A percentile compares a stretch with the other conserved stretches of the same genome.
phyloP scores from a whole-genome alignment of 2,113 vertebrate species.

The Pseudopodoces humilis region DNA sequence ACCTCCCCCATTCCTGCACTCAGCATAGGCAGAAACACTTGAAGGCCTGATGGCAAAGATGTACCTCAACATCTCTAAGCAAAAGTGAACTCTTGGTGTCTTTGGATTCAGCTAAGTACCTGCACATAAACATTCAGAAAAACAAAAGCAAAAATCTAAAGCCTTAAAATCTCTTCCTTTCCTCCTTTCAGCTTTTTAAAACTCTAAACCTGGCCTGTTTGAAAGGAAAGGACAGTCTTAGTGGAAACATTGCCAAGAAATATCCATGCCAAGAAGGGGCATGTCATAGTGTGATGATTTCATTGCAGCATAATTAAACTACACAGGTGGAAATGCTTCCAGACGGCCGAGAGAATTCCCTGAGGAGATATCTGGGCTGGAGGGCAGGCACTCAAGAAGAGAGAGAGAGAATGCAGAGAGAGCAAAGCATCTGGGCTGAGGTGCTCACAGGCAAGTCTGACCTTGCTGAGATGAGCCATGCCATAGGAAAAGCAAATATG shows the following conservation, averaged over 20 bases:
- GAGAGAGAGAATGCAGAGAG: not conserved
- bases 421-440: not conserved
- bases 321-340: not conserved
- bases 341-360: not conserved
- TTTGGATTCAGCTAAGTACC: not conserved
- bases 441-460: not conserved
- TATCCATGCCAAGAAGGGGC: not conserved
- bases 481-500: constrained; percentile 1
- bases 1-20: not conserved
- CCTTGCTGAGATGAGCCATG: not conserved
- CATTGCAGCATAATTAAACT: not conserved
- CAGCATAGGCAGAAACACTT: not conserved
- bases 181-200: not conserved
- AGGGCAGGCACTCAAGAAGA: not conserved
- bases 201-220: not conserved
- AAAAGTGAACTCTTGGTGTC: not conserved
- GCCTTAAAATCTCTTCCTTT: not conserved
- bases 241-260: not conserved
- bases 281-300: not conserved
- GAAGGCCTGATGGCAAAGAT: not conserved
- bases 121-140: not conserved
- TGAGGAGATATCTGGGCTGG: not conserved
- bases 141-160: not conserved
- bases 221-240: not conserved
- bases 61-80: not conserved